phyloP scores from a whole-genome alignment of 2,113 vertebrate species.

The Mastomys natalensis region DNA sequence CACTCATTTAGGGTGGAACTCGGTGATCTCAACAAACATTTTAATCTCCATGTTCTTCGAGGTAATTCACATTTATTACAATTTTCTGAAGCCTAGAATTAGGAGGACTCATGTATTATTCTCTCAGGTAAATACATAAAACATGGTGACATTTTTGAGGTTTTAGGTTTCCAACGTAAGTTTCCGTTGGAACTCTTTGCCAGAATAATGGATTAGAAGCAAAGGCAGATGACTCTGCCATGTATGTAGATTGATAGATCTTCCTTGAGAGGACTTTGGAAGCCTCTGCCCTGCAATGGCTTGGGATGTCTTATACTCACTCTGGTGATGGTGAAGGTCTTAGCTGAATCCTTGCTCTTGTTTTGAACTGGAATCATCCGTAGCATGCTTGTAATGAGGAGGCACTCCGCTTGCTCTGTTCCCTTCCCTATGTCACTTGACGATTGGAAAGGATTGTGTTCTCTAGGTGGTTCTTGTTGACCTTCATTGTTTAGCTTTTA shows the following conservation, averaged over 20 bases:
- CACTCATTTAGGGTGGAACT: conserved; percentile 24
- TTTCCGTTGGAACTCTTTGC: neutral
- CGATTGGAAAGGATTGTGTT: neutral
- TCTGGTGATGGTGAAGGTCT: neutral
- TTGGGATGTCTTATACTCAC: neutral
- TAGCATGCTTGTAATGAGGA: neutral
- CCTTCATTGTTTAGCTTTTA: conserved; percentile 36
- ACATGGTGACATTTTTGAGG: conserved; percentile 43
- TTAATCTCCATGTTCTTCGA: neutral
- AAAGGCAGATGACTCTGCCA: neutral
- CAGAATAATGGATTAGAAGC: neutral
- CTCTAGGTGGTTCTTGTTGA: neutral
- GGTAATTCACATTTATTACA: neutral
- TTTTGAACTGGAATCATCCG: conserved; percentile 36
- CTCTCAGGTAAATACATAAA: neutral
- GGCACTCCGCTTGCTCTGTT: neutral
- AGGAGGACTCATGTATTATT: neutral
- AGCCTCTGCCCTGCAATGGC: conserved; percentile 6
- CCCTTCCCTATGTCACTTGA: neutral
- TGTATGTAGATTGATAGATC: neutral
- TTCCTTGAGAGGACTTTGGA: conserved; percentile 56
- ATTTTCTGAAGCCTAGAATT: neutral
- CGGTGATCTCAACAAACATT: neutral
- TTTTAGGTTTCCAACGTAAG: conserved; percentile 65
- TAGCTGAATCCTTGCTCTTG: conserved; percentile 29